Conservation (phyloP, 2,888 invertebrate genomes). For the Lepidocyrtinus sp. region DNA sequence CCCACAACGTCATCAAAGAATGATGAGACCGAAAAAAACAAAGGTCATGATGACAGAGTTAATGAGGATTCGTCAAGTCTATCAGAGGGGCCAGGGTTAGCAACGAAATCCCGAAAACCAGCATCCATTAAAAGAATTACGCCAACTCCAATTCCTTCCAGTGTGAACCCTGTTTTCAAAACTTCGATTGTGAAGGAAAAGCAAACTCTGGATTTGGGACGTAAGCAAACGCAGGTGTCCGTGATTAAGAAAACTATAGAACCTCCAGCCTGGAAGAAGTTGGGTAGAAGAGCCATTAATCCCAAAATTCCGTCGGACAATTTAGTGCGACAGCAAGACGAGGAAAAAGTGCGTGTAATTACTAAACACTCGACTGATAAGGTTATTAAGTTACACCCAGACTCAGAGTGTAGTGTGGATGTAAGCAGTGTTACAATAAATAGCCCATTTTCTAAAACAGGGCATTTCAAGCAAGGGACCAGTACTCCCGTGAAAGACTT, state of each 20-base stretch:
- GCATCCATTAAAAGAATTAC: constrained; percentile 38
- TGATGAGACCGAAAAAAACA: not conserved
- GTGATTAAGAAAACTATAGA: constrained; percentile 19
- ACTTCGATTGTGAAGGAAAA: constrained; percentile 36
- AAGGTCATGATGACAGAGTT: not conserved
- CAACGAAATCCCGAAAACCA: constrained; percentile 4
- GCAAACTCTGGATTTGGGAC: constrained; percentile 16
- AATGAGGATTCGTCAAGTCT: not conserved
- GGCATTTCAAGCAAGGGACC: not conserved
- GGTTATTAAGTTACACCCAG: not conserved
- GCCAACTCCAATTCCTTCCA: constrained; percentile 33
- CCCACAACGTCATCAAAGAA: not conserved
- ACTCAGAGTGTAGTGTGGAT: not conserved
- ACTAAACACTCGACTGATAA: not conserved
- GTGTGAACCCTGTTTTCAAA: constrained; percentile 30
- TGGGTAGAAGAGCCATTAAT: constrained; percentile 40
- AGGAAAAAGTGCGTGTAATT: not conserved
- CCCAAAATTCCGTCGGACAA: constrained; percentile 50
- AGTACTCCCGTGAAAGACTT: not conserved
- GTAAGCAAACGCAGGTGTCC: constrained; percentile 31
- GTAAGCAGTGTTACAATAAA: not conserved
- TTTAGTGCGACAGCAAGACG: no score
- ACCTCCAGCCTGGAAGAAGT: constrained; percentile 36
- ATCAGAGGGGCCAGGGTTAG: not conserved
- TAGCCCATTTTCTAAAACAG: no score